These are phyloP conservation scores for Heterotilapia buettikoferi DNA, from an alignment of 2,113 vertebrate genomes.

Conservation along the genomic window DNA sequence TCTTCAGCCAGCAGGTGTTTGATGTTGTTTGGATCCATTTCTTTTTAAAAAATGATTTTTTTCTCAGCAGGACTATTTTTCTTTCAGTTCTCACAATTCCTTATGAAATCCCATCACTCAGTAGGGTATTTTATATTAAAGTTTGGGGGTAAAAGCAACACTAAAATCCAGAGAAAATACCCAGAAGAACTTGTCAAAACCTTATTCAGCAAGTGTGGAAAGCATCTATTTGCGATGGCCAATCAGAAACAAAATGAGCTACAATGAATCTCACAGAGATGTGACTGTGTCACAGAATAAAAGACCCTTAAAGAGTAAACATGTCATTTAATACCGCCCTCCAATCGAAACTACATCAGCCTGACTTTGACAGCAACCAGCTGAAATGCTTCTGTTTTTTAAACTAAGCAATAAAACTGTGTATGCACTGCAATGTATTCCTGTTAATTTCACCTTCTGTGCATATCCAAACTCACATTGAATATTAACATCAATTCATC, in stretches of 20 bases:
- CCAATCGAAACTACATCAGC: background rate
- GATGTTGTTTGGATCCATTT: background rate
- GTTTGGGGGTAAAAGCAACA: background rate
- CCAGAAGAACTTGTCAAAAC: background rate
- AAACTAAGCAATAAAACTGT: background rate
- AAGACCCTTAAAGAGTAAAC: background rate
- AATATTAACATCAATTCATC: conserved; percentile 1
- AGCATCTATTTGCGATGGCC: background rate
- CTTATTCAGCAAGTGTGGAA: too few species aligned
- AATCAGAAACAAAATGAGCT: background rate
- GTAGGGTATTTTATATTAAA: background rate
- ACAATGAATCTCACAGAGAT: background rate
- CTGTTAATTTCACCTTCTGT: background rate
- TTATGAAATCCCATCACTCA: background rate
- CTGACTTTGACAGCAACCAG: background rate
- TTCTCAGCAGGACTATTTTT: background rate
- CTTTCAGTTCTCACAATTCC: background rate
- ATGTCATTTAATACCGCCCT: background rate
- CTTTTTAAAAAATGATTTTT: background rate
- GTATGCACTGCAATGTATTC: background rate
- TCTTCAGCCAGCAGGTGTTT: background rate
- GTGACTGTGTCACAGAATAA: background rate
- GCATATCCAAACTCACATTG: background rate
- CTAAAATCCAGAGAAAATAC: background rate
- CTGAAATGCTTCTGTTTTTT: background rate